phyloP scores from a whole-genome alignment of 2,797 vertebrate species.

The Mus spretus region DNA sequence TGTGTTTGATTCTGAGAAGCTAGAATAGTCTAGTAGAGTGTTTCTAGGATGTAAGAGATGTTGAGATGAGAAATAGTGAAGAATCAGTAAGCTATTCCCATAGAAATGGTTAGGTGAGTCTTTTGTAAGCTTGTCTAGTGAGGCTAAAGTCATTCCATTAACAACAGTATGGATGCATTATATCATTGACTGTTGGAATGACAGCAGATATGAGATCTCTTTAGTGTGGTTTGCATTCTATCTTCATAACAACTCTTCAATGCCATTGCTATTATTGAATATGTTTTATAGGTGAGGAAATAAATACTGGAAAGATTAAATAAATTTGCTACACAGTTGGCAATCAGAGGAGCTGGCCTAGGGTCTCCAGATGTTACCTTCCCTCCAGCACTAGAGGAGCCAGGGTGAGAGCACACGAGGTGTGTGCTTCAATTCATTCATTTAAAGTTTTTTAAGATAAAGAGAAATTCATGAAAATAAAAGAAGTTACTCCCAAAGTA shows the following conservation, averaged over 20 bases:
- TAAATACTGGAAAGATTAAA: neutral
- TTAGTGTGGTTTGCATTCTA: neutral
- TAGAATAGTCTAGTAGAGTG: neutral
- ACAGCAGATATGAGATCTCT: neutral
- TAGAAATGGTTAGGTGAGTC: neutral
- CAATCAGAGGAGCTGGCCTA: neutral
- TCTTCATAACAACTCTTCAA: neutral
- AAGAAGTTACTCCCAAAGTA: neutral
- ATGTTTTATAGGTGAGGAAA: neutral
- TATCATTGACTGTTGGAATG: too few relatives aligned
- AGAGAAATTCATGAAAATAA: neutral
- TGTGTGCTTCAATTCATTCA: neutral
- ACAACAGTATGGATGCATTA: neutral
- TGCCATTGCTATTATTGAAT: neutral
- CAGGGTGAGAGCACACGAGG: neutral
- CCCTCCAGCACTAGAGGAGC: neutral
- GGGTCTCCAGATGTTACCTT: neutral
- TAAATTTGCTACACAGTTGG: neutral
- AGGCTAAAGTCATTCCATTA: neutral
- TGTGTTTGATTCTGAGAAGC: neutral
- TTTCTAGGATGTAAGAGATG: neutral
- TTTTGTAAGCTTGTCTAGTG: neutral
- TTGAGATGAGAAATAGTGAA: neutral
- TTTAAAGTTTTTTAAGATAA: neutral
- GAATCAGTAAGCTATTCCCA: neutral